phyloP scores from a whole-genome alignment of 2,888 invertebrate species.

The Andrena hattorfiana region DNA sequence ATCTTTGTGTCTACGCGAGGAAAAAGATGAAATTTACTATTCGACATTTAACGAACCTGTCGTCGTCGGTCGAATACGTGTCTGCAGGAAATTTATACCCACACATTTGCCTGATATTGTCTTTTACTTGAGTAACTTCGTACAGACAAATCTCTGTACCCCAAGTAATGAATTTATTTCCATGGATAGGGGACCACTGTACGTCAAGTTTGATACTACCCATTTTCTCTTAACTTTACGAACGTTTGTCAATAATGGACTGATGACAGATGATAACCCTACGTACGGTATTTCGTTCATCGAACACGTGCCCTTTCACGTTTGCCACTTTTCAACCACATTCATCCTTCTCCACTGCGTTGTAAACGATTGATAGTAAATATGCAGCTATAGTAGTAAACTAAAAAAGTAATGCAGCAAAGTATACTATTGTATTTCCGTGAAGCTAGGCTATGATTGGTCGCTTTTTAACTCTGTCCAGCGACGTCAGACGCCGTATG shows the following conservation, averaged over 20 bases:
- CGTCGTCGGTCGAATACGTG: constrained; percentile 22
- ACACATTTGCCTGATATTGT: constrained; percentile 86
- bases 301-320: constrained; percentile 11
- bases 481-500: too few relatives aligned
- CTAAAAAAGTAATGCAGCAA: neutral
- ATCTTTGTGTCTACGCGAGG: constrained; percentile 87
- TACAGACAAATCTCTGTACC: constrained; percentile 95
- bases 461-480: neutral
- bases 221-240: constrained; percentile 82
- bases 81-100: constrained; percentile 64
- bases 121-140: constrained; percentile 89
- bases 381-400: neutral
- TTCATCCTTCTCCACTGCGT: neutral
- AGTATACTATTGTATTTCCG: neutral
- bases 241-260: constrained; percentile 12
- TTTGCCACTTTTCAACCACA: neutral
- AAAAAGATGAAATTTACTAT: constrained; percentile 50
- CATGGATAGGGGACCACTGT: constrained; percentile 93
- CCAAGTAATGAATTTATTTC: constrained; percentile 95
- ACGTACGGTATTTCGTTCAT: constrained; percentile 2
- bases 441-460: neutral
- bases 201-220: constrained; percentile 90
- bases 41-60: neutral
- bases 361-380: neutral
- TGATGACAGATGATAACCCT: constrained; percentile 29